Evolutionary conservation across 2,888 invertebrate species (phyloP).

Genomic region (Stenurella melanura): DNA sequence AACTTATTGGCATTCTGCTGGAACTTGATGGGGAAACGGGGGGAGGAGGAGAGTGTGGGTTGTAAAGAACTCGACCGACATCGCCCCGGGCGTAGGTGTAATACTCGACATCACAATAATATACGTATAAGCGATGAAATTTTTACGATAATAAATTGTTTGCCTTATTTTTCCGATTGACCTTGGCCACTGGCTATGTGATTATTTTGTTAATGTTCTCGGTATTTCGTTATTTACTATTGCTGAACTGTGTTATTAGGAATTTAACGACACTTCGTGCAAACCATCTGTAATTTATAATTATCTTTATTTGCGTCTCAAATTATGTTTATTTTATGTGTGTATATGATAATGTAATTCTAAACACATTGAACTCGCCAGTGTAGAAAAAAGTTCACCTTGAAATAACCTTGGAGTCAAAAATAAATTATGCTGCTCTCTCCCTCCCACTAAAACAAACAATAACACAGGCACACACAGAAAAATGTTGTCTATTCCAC

Average conservation of each 20-base stretch:
- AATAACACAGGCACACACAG: too few species aligned
- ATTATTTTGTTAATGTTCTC: conserved; percentile 28
- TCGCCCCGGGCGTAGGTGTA: conserved; percentile 35
- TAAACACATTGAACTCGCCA: too few species aligned
- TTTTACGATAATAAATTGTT: conserved; percentile 32
- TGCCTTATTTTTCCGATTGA: conserved; percentile 30
- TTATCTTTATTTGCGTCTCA: conserved; percentile 3
- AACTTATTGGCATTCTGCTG: conserved; percentile 39
- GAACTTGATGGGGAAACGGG: conserved; percentile 7
- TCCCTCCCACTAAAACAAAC: too few species aligned
- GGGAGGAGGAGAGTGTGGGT: neutral
- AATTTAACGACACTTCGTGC: neutral
- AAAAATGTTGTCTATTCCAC: too few species aligned
- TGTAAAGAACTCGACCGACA: conserved; percentile 18
- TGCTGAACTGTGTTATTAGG: neutral
- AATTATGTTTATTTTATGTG: too few species aligned
- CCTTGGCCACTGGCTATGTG: conserved; percentile 29
- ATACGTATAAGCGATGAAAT: conserved; percentile 16
- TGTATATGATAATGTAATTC: too few species aligned
- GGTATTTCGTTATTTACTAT: neutral
- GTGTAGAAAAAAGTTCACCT: too few species aligned
- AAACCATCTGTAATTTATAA: neutral
- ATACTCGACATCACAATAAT: conserved; percentile 25
- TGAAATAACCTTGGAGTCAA: too few species aligned
- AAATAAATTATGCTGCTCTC: too few species aligned